Base-by-base conservation (phyloP, 53 echinoderm and acorn worm genomes). In the Astropecten irregularis region DNA sequence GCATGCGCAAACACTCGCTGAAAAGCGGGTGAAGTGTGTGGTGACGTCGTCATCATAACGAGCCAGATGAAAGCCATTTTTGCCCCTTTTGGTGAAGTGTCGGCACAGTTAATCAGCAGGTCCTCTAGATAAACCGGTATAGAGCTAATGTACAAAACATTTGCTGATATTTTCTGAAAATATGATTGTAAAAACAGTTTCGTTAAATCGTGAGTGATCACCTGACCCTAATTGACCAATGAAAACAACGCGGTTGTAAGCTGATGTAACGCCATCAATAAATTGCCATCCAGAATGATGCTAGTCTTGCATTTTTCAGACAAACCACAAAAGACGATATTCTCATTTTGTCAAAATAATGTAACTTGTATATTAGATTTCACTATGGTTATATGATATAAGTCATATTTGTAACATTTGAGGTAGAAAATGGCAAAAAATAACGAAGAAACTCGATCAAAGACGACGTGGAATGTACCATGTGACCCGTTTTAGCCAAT, bases 401-500 rank as follows among this genome's bases (percentile, higher is more conserved):
- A 30, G 23, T 26, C 9, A 85, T 85, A 85, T 85, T 85, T 65
- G 15, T n/a, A 25, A 9, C 3, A 23, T 9, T 40, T 50, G 23
- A 15, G 15, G 66, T 66, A 66, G 64, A 85, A 85, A 85, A 85
- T 26, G 54, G 18, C 21, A 11, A 15, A 79, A 87, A 87, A 79
- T 69, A 10, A 66, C 22, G 25, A 3, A 16, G 23, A 27, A 42
- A 25, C 33, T 38, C 44, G 54, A 55, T 42, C 53, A 68, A 20
- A 57, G 87, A 77, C 68, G 63, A 68, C 59, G 60, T 65, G 85
- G 62, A 71, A 88, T 70, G 50, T 44, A 86, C 72, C 94, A 94
- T 86, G 94, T 94, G 94, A 94, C 91, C 55, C 39, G 36, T 40
- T 49, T 91, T 74, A 71, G 85, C 94, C 94, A 94, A 94, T 94